Conservation (phyloP, 1,140 invertebrate species). For the Oryctes rhinoceros region DNA sequence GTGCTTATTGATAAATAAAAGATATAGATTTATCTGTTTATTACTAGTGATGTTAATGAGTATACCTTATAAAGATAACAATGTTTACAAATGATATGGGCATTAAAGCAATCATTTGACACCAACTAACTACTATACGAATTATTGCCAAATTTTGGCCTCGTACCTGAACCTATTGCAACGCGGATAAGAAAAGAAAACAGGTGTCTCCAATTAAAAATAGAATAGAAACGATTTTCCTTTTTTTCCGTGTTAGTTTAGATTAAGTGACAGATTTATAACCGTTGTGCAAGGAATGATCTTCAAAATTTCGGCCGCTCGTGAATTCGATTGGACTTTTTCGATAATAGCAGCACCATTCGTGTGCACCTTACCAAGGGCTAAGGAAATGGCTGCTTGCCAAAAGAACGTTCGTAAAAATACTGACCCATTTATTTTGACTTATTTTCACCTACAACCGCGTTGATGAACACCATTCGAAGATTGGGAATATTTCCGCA, state of each 20-base stretch:
- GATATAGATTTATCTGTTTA: no score
- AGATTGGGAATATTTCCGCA: constrained; percentile 18
- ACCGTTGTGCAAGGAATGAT: not conserved
- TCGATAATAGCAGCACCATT: not conserved
- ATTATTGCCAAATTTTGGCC: not conserved
- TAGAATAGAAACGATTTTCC: not conserved
- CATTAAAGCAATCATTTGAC: not conserved
- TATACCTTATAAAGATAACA: no score
- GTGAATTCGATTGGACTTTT: constrained; percentile 1
- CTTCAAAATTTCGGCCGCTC: not conserved
- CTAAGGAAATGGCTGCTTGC: constrained; percentile 6
- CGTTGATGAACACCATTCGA: constrained; percentile 6
- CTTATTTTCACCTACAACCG: constrained; percentile 26
- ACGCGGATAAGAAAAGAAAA: constrained; percentile 4
- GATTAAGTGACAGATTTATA: constrained; percentile 26
- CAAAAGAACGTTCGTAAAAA: constrained; percentile 18
- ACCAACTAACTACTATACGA: not conserved
- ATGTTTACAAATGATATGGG: no score
- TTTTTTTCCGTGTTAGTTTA: not conserved
- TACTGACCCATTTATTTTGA: constrained; percentile 22
- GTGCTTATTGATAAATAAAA: no score
- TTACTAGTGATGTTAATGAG: no score
- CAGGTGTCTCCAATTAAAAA: constrained; percentile 20
- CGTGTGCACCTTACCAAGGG: constrained; percentile 7
- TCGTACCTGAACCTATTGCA: not conserved